phyloP scores from a whole-genome alignment of 35 echinoderm and acorn worm genomes.

The Anneissia japonica region DNA sequence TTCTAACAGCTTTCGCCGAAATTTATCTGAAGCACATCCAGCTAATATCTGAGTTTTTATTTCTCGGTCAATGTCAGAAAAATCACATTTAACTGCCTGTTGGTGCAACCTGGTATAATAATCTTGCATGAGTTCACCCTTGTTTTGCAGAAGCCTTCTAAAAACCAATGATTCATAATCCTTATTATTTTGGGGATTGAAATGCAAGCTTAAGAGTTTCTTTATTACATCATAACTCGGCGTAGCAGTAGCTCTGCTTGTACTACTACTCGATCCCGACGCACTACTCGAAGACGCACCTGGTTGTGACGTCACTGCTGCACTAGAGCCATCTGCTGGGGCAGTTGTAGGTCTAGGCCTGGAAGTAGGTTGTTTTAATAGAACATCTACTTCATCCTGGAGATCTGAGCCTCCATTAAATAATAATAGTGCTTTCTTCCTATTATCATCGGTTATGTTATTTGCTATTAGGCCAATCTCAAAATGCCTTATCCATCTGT shows the following conservation, averaged over 20 bases:
- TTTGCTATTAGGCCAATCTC: too few relatives aligned
- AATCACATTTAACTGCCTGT: conserved; percentile 55
- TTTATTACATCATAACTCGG: too few relatives aligned
- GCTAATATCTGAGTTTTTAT: conserved; percentile 48
- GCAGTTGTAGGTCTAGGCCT: too few relatives aligned
- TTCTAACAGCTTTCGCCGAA: conserved; percentile 22
- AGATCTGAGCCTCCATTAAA: conserved; percentile 38
- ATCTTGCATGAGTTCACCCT: conserved; percentile 50
- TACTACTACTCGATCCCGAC: too few relatives aligned
- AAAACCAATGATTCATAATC: conserved; percentile 58
- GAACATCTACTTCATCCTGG: too few relatives aligned
- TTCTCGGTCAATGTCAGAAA: conserved; percentile 43
- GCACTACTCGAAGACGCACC: too few relatives aligned
- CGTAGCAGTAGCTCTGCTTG: too few relatives aligned
- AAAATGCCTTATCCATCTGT: too few relatives aligned
- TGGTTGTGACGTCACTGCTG: too few relatives aligned
- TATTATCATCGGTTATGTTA: conserved; percentile 25
- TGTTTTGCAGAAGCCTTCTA: conserved; percentile 38
- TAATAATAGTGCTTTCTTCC: conserved; percentile 44
- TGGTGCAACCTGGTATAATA: conserved; percentile 36
- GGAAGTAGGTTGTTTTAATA: too few relatives aligned
- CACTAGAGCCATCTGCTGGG: too few relatives aligned
- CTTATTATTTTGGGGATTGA: conserved; percentile 30
- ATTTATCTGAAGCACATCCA: conserved; percentile 11
- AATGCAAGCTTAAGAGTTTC: too few relatives aligned